Conservation (phyloP, 2,113 vertebrate species). For the Garra rufa region DNA sequence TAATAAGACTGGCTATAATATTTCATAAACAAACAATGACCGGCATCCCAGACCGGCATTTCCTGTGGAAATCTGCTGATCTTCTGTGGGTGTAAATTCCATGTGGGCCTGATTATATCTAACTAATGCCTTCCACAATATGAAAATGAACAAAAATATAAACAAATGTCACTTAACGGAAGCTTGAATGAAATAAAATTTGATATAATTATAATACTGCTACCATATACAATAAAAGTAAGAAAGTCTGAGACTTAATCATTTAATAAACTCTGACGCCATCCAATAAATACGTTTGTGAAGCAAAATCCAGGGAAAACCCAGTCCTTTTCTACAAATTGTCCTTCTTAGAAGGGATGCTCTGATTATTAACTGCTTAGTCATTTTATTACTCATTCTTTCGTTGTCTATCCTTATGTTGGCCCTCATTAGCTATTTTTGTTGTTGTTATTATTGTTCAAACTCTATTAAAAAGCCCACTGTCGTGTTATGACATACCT, state of each 20-base stretch:
- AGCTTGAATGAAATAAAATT: background rate
- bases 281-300: background rate
- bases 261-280: background rate
- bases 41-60: no score
- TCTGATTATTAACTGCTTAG: background rate
- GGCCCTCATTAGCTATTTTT: background rate
- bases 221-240: background rate
- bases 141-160: background rate
- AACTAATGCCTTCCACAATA: background rate
- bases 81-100: background rate
- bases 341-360: background rate
- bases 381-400: conserved; percentile 5
- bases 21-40: background rate
- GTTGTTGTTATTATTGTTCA: background rate
- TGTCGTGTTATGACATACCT: conserved; percentile 62
- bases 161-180: background rate
- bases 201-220: background rate
- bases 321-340: background rate
- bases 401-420: background rate
- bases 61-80: background rate
- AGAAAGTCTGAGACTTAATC: no score
- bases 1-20: background rate
- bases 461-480: background rate
- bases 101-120: background rate
- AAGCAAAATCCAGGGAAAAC: background rate